A percentile compares a stretch with the other conserved stretches of the same genome.
phyloP scores from a whole-genome alignment of 2,888 invertebrate genomes.

The Drosophila subquinaria region DNA sequence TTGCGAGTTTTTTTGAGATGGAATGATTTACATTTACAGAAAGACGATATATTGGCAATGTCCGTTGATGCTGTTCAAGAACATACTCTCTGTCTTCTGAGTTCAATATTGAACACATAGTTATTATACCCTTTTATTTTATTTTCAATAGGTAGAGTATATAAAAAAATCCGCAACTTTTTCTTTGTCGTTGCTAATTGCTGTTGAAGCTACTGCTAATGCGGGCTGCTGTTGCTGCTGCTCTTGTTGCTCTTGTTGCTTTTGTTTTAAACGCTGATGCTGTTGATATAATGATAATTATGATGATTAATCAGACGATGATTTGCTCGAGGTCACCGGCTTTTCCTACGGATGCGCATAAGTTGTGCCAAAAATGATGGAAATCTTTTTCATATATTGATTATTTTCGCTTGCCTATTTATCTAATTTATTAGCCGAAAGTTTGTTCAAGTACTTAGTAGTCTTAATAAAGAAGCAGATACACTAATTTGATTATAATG shows the following conservation, averaged over 20 bases:
- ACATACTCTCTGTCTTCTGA: no score
- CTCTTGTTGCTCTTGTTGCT: slow-evolving; percentile 6
- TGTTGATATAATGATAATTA: slow-evolving; percentile 42
- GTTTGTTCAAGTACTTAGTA: neutral
- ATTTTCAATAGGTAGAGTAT: neutral
- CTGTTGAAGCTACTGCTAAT: slow-evolving; percentile 54
- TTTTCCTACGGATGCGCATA: slow-evolving; percentile 13
- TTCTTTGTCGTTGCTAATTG: slow-evolving; percentile 62
- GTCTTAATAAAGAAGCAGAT: neutral
- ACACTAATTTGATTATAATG: slow-evolving; percentile 3
- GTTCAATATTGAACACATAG: neutral
- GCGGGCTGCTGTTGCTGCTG: slow-evolving; percentile 23
- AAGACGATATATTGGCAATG: no score
- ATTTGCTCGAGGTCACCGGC: slow-evolving; percentile 43
- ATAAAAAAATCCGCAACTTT: slow-evolving; percentile 38
- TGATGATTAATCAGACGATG: slow-evolving; percentile 55
- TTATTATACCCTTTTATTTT: neutral
- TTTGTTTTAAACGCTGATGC: neutral
- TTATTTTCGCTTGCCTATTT: neutral
- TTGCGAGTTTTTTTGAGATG: no score
- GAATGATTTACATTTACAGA: no score
- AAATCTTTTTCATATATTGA: slow-evolving; percentile 7
- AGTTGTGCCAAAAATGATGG: slow-evolving; percentile 12
- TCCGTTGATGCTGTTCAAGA: neutral
- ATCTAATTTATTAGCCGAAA: slow-evolving; percentile 9